These are phyloP conservation scores for Microcebus jonahi DNA, from an alignment of 2,113 vertebrate genomes.

Conservation along the genomic window DNA sequence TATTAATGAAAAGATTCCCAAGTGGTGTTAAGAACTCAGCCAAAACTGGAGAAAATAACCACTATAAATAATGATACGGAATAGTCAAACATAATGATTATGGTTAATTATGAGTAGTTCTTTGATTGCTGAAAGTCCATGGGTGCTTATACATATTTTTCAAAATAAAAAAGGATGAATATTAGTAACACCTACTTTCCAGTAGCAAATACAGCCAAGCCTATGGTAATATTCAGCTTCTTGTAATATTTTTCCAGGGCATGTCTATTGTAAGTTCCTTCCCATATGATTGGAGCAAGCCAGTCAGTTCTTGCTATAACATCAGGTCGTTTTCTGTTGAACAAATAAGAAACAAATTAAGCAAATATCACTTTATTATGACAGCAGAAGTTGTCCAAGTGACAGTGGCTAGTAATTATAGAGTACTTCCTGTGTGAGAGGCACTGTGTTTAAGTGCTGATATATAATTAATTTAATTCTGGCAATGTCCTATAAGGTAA, in stretches of 20 bases:
- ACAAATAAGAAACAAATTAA: neutral
- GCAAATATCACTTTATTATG: neutral
- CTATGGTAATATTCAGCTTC: slow-evolving; percentile 65
- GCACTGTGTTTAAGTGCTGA: neutral
- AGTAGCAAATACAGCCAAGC: slow-evolving; percentile 66
- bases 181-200: slow-evolving; percentile 63
- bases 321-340: slow-evolving; percentile 58
- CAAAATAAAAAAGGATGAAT: neutral
- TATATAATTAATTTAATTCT: neutral
- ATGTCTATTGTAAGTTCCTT: slow-evolving; percentile 72
- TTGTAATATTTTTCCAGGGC: slow-evolving; percentile 68
- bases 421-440: neutral
- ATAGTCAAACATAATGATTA: neutral
- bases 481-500: neutral
- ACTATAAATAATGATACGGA: neutral
- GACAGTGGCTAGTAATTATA: neutral
- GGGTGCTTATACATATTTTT: neutral
- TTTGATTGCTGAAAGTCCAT: neutral
- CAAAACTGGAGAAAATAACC: neutral
- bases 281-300: slow-evolving; percentile 76
- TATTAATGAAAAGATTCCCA: neutral
- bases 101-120: neutral
- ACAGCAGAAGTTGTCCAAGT: neutral
- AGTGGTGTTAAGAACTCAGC: neutral
- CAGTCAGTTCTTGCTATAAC: slow-evolving; percentile 63